Evolutionary conservation across 2,888 invertebrate genomes (phyloP).

Genomic region (Brachyptera putata): DNA sequence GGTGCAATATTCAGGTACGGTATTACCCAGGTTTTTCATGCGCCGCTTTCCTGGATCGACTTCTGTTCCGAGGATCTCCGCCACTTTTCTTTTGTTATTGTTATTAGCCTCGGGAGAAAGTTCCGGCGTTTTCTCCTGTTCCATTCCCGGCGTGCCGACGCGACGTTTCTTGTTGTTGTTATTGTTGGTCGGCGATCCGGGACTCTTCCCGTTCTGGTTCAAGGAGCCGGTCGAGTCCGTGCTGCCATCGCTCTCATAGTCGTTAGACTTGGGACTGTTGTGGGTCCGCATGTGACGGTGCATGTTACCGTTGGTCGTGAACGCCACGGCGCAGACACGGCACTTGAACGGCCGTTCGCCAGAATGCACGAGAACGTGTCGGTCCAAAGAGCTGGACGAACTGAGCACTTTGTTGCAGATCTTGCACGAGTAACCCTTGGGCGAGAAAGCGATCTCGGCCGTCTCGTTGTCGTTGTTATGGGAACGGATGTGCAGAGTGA

Average conservation of each 20-base stretch:
- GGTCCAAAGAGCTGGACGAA: conserved; percentile 72
- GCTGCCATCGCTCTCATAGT: conserved; percentile 36
- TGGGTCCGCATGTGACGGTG: conserved; percentile 76
- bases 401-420: conserved; percentile 67
- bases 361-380: conserved; percentile 75
- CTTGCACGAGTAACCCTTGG: conserved; percentile 56
- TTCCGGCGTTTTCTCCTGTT: not conserved
- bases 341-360: conserved; percentile 78
- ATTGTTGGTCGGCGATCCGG: conserved; percentile 40
- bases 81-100: conserved; percentile 37
- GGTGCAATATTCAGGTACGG: conserved; percentile 5
- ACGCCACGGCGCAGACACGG: conserved; percentile 71
- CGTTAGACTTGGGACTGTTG: conserved; percentile 40
- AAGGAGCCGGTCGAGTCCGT: conserved; percentile 39
- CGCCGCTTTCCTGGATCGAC: conserved; percentile 6
- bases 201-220: conserved; percentile 33
- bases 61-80: conserved; percentile 36
- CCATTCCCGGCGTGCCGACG: conserved; percentile 15
- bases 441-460: conserved; percentile 31
- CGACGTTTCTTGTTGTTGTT: conserved; percentile 32
- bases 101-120: conserved; percentile 14
- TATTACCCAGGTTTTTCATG: conserved; percentile 10
- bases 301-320: conserved; percentile 84
- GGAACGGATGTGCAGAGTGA: conserved; percentile 64
- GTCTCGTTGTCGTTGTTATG: conserved; percentile 53